Evolutionary conservation across 2,888 invertebrate genomes (phyloP), one percentile per base, ranked within the genome.

Genomic region (Empis livida): DNA sequence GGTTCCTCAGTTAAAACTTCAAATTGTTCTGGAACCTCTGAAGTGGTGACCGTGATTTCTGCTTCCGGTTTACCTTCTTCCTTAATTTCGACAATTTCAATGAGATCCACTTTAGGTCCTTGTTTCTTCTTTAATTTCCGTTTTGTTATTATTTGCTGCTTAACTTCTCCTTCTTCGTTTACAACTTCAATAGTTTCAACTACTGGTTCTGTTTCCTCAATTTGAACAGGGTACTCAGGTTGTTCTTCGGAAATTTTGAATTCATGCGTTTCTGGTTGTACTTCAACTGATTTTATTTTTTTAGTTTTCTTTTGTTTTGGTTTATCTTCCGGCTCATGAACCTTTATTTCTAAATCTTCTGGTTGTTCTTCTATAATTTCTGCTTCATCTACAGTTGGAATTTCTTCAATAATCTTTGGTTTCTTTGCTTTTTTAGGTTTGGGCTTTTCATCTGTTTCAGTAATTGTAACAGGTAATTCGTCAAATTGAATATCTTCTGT

Each of bases 61-160:
- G 48, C 45, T 61, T 71, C 60, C 46, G 73, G 70, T 52, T 64
- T 61, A 45, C 64, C 69, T 51, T 65, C 72, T 46, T 63, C 62
- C 49, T 64, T 61, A 3, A 68, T 63, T 23, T 69, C 70, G 2
- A 63, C 52, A 16, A 71, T 66, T 59, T 69, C 64, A 11, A 66
- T 65, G 0, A 65, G 49, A 54, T 70, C 70, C 56, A 72, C 66
- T 50, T 72, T 69, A 51, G 61, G 61, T 10, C 68, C 65, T 50
- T 64, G 61, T 38, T 62, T 64, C 52, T 70, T 72, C 49, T 68
- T 71, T 15, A 71, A 59, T 51, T 62, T 60, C 43, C 65, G 59
- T 52, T 46, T 49, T 11, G 43, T 61, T 27, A 64, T 61, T 0
- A 58, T 61, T 59, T 55, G 61, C 61, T 52, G 60, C 54, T 59